Evolutionary conservation across 2,797 vertebrate genomes (phyloP).

Genomic region (Steatocranus sp.): DNA sequence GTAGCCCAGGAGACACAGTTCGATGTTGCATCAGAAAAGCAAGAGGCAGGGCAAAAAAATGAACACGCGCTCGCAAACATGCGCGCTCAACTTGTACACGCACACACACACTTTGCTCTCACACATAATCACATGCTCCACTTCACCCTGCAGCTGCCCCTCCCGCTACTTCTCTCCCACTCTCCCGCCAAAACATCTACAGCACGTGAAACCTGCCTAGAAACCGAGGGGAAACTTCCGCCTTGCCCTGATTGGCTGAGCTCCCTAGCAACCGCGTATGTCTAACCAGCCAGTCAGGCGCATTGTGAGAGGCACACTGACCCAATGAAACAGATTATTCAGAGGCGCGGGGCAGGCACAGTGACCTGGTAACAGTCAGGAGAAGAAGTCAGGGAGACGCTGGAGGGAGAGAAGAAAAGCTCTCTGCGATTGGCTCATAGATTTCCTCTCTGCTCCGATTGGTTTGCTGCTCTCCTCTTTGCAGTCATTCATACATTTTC

Average conservation of each 20-base stretch:
- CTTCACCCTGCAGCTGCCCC: slow-evolving; percentile 68
- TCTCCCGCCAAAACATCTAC: slow-evolving; percentile 81
- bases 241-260: slow-evolving; percentile 70
- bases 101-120: slow-evolving; percentile 11
- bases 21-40: slow-evolving; percentile 83
- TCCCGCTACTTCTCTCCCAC: slow-evolving; percentile 45
- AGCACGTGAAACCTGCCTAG: slow-evolving; percentile 80
- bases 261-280: slow-evolving; percentile 80
- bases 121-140: slow-evolving; percentile 76
- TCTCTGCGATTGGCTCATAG: slow-evolving; percentile 49
- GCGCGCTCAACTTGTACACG: slow-evolving; percentile 15
- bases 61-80: slow-evolving; percentile 49
- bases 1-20: slow-evolving; percentile 77
- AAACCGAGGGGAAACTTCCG: slow-evolving; percentile 76
- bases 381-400: slow-evolving; percentile 70
- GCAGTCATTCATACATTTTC: slow-evolving; percentile 83
- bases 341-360: slow-evolving; percentile 73
- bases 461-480: slow-evolving; percentile 52
- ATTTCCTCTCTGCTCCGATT: slow-evolving; percentile 58
- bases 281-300: slow-evolving; percentile 74
- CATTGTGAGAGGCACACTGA: slow-evolving; percentile 73
- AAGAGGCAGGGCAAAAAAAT: slow-evolving; percentile 71
- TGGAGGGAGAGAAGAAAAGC: slow-evolving; percentile 36
- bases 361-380: slow-evolving; percentile 83
- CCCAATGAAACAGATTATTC: slow-evolving; percentile 78